phyloP scores from a whole-genome alignment of 1,140 invertebrate genomes.

The Phortica variegata region DNA sequence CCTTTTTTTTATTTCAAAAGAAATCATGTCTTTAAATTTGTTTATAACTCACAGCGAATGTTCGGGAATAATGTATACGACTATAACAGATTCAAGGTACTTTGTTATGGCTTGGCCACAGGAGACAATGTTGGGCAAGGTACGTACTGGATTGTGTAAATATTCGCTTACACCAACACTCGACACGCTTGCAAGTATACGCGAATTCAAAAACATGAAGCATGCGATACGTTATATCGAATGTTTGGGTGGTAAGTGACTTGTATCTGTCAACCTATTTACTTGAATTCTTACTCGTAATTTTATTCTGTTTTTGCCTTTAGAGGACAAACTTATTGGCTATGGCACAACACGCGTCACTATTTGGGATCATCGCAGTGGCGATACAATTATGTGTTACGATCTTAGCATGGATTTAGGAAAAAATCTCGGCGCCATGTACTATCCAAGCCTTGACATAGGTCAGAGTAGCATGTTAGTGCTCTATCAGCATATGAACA shows the following conservation, averaged over 20 bases:
- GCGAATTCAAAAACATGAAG: constrained; percentile 46
- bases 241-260: constrained; percentile 28
- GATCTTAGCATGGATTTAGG: constrained; percentile 39
- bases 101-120: constrained; percentile 52
- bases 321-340: constrained; percentile 46
- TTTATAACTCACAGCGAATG: constrained; percentile 21
- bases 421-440: constrained; percentile 35
- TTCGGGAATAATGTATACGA: constrained; percentile 38
- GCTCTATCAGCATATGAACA: constrained; percentile 31
- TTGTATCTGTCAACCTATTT: background rate
- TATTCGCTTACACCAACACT: constrained; percentile 49
- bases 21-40: background rate
- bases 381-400: constrained; percentile 50
- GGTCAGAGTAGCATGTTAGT: constrained; percentile 43
- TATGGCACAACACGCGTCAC: constrained; percentile 41
- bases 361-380: constrained; percentile 53
- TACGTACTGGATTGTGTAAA: constrained; percentile 46
- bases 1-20: too few relatives aligned
- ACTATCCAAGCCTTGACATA: constrained; percentile 40
- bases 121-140: constrained; percentile 35
- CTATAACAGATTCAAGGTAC: constrained; percentile 42
- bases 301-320: too few relatives aligned
- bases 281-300: background rate
- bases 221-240: constrained; percentile 42
- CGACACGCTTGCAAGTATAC: constrained; percentile 48